These are phyloP conservation scores for Halcyon badia DNA, from an alignment of 2,797 vertebrate species.

Conservation along the genomic window DNA sequence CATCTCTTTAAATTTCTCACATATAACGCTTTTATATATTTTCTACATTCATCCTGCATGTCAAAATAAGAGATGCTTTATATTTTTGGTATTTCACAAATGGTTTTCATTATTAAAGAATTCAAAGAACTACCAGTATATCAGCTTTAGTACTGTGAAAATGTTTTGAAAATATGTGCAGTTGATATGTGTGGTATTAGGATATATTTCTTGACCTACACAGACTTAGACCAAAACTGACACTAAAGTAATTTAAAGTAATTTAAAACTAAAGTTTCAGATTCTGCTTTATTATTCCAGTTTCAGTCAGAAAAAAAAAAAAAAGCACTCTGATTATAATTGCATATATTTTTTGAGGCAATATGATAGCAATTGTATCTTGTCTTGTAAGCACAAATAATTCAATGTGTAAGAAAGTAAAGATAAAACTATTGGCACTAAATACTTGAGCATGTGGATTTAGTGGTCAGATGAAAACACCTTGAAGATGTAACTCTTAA, in stretches of 20 bases:
- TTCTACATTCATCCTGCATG: neutral
- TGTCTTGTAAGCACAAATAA: neutral
- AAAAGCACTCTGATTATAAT: neutral
- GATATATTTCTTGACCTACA: neutral
- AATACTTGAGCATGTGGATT: neutral
- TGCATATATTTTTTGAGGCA: neutral
- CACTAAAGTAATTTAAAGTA: neutral
- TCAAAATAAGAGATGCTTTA: neutral
- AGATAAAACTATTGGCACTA: neutral
- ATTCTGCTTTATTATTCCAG: neutral
- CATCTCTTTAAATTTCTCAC: conserved; percentile 17
- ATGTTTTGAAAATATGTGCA: neutral
- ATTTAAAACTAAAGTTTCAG: neutral
- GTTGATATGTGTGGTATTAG: neutral
- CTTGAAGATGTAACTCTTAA: neutral
- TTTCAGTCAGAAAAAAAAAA: neutral
- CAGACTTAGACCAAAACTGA: neutral
- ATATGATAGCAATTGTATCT: neutral
- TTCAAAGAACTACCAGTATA: neutral
- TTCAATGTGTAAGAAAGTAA: neutral
- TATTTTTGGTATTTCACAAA: neutral
- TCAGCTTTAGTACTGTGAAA: neutral
- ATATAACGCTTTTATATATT: neutral
- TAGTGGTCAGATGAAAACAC: neutral
- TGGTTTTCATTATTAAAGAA: neutral